Base-by-base conservation (phyloP, 2,113 vertebrate genomes). In the Coreoperca whiteheadi region DNA sequence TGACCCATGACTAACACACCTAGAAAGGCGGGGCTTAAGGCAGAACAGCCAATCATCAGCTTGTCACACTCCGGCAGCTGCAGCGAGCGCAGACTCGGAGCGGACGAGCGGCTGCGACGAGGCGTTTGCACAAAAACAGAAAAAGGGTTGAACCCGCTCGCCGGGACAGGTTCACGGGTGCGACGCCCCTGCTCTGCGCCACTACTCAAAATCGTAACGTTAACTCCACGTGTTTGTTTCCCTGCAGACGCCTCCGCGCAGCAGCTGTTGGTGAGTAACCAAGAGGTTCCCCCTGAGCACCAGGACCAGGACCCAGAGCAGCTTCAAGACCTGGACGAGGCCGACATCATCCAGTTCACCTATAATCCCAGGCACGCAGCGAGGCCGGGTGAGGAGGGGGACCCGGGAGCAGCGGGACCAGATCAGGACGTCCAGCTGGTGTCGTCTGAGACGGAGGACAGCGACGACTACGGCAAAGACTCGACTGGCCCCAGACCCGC, bases 361-460 rank as follows among this genome's bases (percentile, higher is more conserved):
- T 82, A 81, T 54, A 70, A 37, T 8, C 28, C 65, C 30, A 57
- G n/a, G 23, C 4, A 2, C 5, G 48, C 48, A 4, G 39, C 2
- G 9, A 70, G 25, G 18, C 50, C 50, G 23, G 14, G 23, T 6
- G 9, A 69, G 8, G 12, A 21, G 2, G 11, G 37, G n/a, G 56
- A 63, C 2, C 21, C 25, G 6, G 56, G 28, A 48, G 9, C 46
- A 12, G 46, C 20, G 6, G 53, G 4, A 43, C 63, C 34, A 16
- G 20, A 57, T 64, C 56, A 9, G 32, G 48, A 82, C 0, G 39
- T 69, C 56, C 21, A 23, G 5, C 8, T 39, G 18, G 30, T 78
- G 53, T 86, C 84, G 0, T 77, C 74, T 3, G 84, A 79, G 14
- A 86, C 84, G 0, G 84, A 86, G 41, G 84, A 82, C 64, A 82